Conservation (phyloP, 64 coral and sea anemone species). For the Montipora cactus region DNA sequence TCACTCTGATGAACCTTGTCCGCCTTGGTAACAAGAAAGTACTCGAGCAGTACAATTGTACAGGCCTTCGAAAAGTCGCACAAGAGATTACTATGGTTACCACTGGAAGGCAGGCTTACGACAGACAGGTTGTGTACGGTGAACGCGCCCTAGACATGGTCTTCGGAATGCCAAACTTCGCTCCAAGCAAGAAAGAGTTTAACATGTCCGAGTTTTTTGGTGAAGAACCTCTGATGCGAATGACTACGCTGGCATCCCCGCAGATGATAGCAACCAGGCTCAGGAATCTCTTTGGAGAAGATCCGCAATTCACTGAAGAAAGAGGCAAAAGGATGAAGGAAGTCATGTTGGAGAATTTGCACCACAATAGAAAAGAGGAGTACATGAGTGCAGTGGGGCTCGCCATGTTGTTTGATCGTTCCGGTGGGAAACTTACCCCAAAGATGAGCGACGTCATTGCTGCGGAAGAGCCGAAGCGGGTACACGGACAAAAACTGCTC, state of each 20-base stretch:
- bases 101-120: constrained; percentile 42
- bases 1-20: constrained; percentile 82
- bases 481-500: constrained; percentile 20
- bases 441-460: constrained; percentile 54
- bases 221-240: constrained; percentile 72
- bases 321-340: constrained; percentile 60
- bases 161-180: constrained; percentile 56
- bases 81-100: constrained; percentile 47
- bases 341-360: constrained; percentile 69
- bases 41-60: constrained; percentile 60
- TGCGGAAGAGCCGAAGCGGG: neutral
- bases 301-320: constrained; percentile 81
- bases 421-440: constrained; percentile 58
- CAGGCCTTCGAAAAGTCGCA: constrained; percentile 37
- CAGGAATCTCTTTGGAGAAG: constrained; percentile 65
- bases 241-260: constrained; percentile 71
- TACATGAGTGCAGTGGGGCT: constrained; percentile 63
- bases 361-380: constrained; percentile 64
- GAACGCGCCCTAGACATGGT: constrained; percentile 82
- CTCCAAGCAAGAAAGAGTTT: constrained; percentile 58
- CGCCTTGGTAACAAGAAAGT: constrained; percentile 77
- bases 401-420: constrained; percentile 69
- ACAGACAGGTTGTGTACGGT: constrained; percentile 74
- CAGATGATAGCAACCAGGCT: constrained; percentile 66
- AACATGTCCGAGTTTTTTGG: constrained; percentile 80